Conservation (phyloP, 1,140 invertebrate species). For the Lordiphosa mommai region DNA sequence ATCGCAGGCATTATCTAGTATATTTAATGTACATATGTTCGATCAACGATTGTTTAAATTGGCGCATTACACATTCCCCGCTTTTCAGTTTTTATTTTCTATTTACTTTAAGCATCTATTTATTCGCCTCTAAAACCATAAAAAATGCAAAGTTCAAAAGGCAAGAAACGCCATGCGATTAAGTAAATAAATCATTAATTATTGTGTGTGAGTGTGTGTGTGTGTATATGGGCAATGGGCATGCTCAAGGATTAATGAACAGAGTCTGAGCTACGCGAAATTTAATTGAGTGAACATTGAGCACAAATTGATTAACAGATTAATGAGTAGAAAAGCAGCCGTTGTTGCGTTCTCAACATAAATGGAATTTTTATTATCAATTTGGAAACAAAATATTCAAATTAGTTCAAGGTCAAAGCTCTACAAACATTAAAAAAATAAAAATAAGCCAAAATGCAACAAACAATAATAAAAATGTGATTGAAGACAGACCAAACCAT, state of each 20-base stretch:
- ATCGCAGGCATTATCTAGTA: no score
- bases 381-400: constrained; percentile 35
- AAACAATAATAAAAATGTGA: constrained; percentile 39
- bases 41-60: no score
- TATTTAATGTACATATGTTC: no score
- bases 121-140: constrained; percentile 7
- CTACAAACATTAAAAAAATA: constrained; percentile 1
- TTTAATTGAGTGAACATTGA: constrained; percentile 66
- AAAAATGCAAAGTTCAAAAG: constrained; percentile 59
- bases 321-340: constrained; percentile 30
- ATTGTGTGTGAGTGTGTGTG: no score
- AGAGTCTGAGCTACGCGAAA: constrained; percentile 1
- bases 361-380: constrained; percentile 54
- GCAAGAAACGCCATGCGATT: constrained; percentile 40
- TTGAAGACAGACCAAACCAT: constrained; percentile 22
- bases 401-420: constrained; percentile 61
- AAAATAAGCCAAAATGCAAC: constrained; percentile 9
- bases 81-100: no score
- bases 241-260: constrained; percentile 62
- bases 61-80: no score
- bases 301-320: constrained; percentile 66
- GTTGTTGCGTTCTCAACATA: constrained; percentile 32
- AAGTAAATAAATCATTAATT: constrained; percentile 40
- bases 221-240: not conserved
- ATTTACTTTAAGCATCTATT: not conserved